phyloP scores from a whole-genome alignment of 1,140 invertebrate species.

The Metopolophium dirhodum region DNA sequence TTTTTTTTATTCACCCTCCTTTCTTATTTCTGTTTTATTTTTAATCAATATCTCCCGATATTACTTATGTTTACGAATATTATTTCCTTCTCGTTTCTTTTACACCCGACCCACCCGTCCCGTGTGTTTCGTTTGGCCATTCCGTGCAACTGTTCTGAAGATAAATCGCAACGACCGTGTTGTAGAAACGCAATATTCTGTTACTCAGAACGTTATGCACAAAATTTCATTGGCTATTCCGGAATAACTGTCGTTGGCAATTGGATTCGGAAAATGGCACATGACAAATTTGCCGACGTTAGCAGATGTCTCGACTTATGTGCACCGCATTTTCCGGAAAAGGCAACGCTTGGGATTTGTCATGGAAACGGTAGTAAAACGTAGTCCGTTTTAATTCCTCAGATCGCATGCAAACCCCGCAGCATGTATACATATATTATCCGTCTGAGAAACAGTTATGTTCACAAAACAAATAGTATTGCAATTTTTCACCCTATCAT shows the following conservation, averaged over 20 bases:
- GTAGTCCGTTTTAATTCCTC: not conserved
- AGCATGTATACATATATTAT: not conserved
- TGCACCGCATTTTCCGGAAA: conserved; percentile 5
- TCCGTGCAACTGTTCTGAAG: conserved; percentile 53
- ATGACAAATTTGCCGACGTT: conserved; percentile 37
- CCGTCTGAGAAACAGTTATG: not conserved
- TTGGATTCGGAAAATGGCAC: not conserved
- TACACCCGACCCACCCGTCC: not conserved
- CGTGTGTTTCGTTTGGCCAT: conserved; percentile 9
- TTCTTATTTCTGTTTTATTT: conserved; percentile 26
- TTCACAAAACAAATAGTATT: not conserved
- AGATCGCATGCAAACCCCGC: not conserved
- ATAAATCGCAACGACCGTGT: conserved; percentile 54
- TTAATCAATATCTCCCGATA: conserved; percentile 50
- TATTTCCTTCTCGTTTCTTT: conserved; percentile 17
- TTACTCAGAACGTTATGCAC: conserved; percentile 43
- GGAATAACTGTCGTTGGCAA: conserved; percentile 50
- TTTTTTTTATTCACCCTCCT: not conserved
- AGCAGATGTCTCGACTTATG: conserved; percentile 36
- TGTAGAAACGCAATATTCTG: conserved; percentile 44
- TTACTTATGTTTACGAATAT: conserved; percentile 56
- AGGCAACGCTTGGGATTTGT: not conserved
- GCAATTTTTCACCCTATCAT: not conserved
- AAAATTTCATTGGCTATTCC: conserved; percentile 48
- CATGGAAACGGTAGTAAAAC: not conserved